Base-by-base conservation (phyloP, 1,140 invertebrate species). In the Drosophila rufa region DNA sequence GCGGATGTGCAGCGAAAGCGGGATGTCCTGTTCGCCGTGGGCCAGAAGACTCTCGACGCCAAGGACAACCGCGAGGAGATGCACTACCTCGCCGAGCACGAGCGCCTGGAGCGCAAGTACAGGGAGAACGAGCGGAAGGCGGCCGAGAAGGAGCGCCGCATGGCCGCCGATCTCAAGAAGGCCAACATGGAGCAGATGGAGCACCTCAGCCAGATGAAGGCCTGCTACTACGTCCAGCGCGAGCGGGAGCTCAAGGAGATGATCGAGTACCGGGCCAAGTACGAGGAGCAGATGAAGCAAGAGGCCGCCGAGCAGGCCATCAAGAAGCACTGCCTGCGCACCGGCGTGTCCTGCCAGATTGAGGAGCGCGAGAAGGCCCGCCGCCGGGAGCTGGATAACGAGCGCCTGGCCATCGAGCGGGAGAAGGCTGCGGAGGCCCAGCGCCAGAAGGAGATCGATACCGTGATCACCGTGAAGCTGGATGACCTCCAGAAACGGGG, bases 31-130 rank as follows among this genome's bases (percentile, higher is more conserved):
- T 81, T 55, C 19, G 68, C 71, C 1, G 60, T 79, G 1, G 85
- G 89, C 22, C 81, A 90, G 15, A 90, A 90, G 75, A 76, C 81
- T 2, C 64, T 90, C 30, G 81, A 90, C 15, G 75, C 85, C 17
- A 81, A 79, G 53, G 74, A 51, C 17, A 90, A 90, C 64, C 85
- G 78, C 7, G 85, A 90, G n/a, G 82, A 90, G 59, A 85, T 90
- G 85, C 85, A 82, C 14, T 80, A 74, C 42, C 58, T 90, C 1
- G 78, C 86, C 22, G 85, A 90, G 30, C 79, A 75, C 22, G 85
- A 90, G 17, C 78, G 79, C 0, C 38, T 90, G 2, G 85, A 90
- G 67, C 71, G 85, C n/a, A 81, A 76, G 4, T 90, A 90, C 56
- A 69, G 85, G 27, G 22, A 79, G 9, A 59, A 84, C 15, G 85